Base-by-base conservation (phyloP, 2,797 vertebrate genomes). In the Cheirogaleus major region DNA sequence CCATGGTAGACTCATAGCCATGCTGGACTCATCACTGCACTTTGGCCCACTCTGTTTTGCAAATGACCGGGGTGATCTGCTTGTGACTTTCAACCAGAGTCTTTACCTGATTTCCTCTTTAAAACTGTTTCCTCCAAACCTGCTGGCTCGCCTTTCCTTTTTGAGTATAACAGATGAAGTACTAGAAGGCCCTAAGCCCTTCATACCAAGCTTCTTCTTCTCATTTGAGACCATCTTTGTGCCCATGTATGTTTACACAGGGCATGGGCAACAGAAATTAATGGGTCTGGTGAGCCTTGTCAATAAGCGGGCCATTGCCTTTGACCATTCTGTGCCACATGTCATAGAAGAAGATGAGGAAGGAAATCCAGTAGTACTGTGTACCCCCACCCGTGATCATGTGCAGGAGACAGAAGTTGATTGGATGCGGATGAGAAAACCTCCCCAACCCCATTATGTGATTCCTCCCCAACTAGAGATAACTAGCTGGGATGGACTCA, bases 201-300 rank as follows among this genome's bases (percentile, higher is more conserved):
- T 98, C 55, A 41, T 89, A 7, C 98, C 98, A 75, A 61, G 95
- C 59, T 98, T 98, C 93, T 98, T 97, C 15, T 88, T 96, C 7
- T 95, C 95, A 55, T 98, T 98, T 30, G 97, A 98, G 65, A 95
- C 93, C 4, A 65, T 98, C 41, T 96, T 98, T 69, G 97, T 98
- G 78, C 98, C 98, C 65, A 98, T 98, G 99, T 99, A 63, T 97
- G 96, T 97, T 97, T 97, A 98, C 91, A 57, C 89, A 52, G 73
- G 93, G 80, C 85, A 94, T 27, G 89, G 93, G 86, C 75, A 94
- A 30, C 97, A 98, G 95, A 96, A 96, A n/a, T 88, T 97, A 27
- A 25, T 69, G n/a, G 89, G 97, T 20, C 81, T 98, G 88, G 84
- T 92, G 45, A 92, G 17, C 18, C 80, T 97, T n/a, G 14, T 83